Evolutionary conservation across 1,140 invertebrate genomes (phyloP), one percentile per base, ranked within the genome.

Genomic region (Pararge aegeria): DNA sequence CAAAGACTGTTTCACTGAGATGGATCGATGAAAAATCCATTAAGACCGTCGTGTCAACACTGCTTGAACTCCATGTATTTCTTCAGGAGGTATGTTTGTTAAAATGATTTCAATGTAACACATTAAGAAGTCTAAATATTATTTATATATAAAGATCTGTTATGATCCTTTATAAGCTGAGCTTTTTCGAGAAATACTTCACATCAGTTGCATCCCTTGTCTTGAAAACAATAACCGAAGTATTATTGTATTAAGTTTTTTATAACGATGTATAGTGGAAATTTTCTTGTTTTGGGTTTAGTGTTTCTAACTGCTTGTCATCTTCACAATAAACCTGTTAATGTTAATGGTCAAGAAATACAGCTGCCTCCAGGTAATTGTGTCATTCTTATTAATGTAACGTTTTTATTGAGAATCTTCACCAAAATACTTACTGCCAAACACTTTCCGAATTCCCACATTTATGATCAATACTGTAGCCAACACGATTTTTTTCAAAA

Each of bases 281-380:
- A 55, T 67, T 15, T 37, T 38, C 5, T 63, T 16, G 30, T 29
- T 24, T 44, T 66, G 34, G 27, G 46, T 44, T 61, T 74, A n/a
- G 29, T 72, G 9, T 40, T 72, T 61, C 44, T 81, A 27, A 67
- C 61, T n/a, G 61, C 62, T 38, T 67, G 67, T 60, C 61, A 73
- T 24, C 46, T 83, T n/a, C 64, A 75, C 60, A 61, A 75, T 18
- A 78, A 73, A 64, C 27, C 40, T 46, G 73, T 77, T 30, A 66
- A 48, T 46, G 73, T 77, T 30, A 66, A 48, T 49, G 66, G 73
- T 7, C 80, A 87, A 68, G 84, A 87, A 74, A 66, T 87, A 15
- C 68, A 80, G 37, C 29, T 86, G 13, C 73, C 78, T 15, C 77
- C 81, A 70, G 83, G 85, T 87, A 73, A 9, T 7, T 7, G 18